Percentiles rank a stretch among this genome's conserved stretches.
Conservation (phyloP, 2,888 invertebrate genomes). For the Galeruca laticollis region DNA sequence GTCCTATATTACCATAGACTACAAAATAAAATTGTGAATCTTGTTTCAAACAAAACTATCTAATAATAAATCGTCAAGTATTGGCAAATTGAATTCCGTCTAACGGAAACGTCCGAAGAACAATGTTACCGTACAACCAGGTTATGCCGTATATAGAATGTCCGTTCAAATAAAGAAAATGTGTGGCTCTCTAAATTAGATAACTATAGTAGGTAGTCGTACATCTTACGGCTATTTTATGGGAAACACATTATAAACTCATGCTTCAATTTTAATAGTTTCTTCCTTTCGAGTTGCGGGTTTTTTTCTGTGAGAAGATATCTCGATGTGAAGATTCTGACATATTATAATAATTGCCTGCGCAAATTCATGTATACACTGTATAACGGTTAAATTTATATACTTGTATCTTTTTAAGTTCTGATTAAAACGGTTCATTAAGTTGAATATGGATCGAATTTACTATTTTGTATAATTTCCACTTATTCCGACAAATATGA, state of each 20-base stretch:
- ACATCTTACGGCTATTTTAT: slow-evolving; percentile 31
- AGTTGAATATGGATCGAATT: too few relatives aligned
- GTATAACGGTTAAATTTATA: too few relatives aligned
- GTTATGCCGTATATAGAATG: slow-evolving; percentile 45
- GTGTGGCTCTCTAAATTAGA: slow-evolving; percentile 36
- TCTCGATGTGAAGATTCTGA: neutral
- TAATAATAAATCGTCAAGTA: slow-evolving; percentile 30
- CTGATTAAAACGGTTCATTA: too few relatives aligned
- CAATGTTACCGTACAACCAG: slow-evolving; percentile 47
- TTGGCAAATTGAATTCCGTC: slow-evolving; percentile 39
- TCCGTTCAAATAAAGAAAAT: slow-evolving; percentile 39
- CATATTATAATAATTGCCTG: neutral
- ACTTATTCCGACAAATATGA: too few relatives aligned
- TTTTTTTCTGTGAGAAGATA: neutral
- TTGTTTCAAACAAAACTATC: slow-evolving; percentile 32
- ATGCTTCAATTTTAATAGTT: neutral
- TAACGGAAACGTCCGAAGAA: too few relatives aligned
- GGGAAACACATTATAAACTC: slow-evolving; percentile 30
- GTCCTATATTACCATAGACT: neutral
- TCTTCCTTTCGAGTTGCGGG: neutral
- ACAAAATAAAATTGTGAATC: slow-evolving; percentile 33
- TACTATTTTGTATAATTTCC: too few relatives aligned
- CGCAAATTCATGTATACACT: too few relatives aligned
- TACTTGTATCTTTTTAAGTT: too few relatives aligned
- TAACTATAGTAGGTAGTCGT: slow-evolving; percentile 27